These are phyloP conservation scores for Drosophila tripunctata DNA, from an alignment of 2,888 invertebrate species.

Conservation along the genomic window DNA sequence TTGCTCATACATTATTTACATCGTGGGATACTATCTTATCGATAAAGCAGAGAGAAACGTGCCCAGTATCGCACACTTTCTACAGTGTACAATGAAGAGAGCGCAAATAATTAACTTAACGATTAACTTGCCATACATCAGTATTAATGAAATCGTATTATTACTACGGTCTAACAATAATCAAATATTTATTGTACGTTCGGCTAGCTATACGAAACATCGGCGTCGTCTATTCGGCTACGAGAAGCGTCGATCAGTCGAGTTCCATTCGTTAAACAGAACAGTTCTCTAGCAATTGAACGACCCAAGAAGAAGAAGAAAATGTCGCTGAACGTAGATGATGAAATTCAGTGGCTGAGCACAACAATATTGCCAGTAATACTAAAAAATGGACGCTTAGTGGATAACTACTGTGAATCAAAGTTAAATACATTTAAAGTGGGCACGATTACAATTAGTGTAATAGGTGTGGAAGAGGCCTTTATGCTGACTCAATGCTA, in stretches of 20 bases:
- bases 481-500: conserved; percentile 82
- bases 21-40: conserved; percentile 22
- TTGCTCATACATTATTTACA: no score
- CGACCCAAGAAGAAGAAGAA: no score
- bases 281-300: conserved; percentile 7
- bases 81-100: neutral
- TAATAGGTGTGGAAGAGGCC: conserved; percentile 71
- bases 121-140: neutral
- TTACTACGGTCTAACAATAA: neutral
- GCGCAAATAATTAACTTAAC: neutral
- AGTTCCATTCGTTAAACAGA: conserved; percentile 3
- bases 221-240: neutral
- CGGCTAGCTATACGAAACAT: neutral
- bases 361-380: conserved; percentile 55
- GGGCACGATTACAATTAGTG: conserved; percentile 49
- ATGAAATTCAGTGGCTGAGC: conserved; percentile 67
- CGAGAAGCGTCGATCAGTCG: conserved; percentile 13
- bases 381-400: conserved; percentile 54
- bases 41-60: neutral
- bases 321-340: conserved; percentile 41
- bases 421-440: conserved; percentile 49
- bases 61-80: neutral
- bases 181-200: conserved; percentile 5
- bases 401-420: conserved; percentile 31
- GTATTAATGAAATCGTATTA: neutral